Evolutionary conservation across 1,140 invertebrate genomes (phyloP).

Genomic region (Drosophila cardini): DNA sequence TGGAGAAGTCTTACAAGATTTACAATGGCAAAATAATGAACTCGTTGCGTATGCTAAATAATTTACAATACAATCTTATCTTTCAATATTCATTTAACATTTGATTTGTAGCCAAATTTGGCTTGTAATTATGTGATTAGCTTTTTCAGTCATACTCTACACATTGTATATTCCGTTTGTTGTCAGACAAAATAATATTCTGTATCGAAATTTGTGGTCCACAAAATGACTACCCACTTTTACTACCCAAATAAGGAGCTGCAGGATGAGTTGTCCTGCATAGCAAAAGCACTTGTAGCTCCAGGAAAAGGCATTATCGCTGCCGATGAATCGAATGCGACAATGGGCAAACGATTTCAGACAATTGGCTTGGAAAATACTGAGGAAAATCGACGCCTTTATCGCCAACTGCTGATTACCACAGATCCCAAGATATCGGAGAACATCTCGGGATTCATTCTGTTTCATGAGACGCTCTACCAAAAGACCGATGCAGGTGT

Average conservation of each 20-base stretch:
- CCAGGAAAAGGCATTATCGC: conserved; percentile 96
- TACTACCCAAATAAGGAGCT: conserved; percentile 93
- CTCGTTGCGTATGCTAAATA: conserved; percentile 18
- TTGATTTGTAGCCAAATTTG: neutral
- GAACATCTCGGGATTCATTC: conserved; percentile 94
- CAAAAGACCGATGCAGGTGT: conserved; percentile 95
- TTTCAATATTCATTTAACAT: neutral
- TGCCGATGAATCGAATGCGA: conserved; percentile 93
- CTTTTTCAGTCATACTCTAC: neutral
- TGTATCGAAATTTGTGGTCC: conserved; percentile 39
- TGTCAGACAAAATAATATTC: conserved; percentile 1
- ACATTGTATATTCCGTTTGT: neutral
- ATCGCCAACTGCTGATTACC: conserved; percentile 96
- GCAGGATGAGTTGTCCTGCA: conserved; percentile 94
- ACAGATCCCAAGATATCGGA: conserved; percentile 90
- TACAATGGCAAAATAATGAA: conserved; percentile 17
- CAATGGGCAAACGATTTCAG: conserved; percentile 93
- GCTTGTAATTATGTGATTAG: neutral
- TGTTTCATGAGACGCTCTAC: conserved; percentile 99
- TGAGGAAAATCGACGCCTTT: conserved; percentile 94
- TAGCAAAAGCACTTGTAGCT: conserved; percentile 95
- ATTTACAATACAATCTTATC: conserved; percentile 7
- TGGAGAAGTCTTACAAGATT: conserved; percentile 9
- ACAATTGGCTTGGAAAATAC: conserved; percentile 90
- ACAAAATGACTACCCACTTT: conserved; percentile 91